phyloP scores from a whole-genome alignment of 92 coral and sea anemone genomes.

The Umimayanthus chanpuru region DNA sequence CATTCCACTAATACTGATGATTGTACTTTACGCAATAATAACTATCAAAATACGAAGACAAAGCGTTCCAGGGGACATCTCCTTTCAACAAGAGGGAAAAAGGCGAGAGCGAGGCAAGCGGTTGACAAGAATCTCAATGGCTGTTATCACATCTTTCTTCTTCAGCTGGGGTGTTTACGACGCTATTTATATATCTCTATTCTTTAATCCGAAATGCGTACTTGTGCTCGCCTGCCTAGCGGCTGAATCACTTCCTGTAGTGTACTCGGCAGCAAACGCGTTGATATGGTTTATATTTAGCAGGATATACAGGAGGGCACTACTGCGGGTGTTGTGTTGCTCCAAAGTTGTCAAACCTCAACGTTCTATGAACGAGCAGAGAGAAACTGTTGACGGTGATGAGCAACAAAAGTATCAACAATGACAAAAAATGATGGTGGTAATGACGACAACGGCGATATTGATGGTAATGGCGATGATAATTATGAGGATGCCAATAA shows the following conservation, averaged over 20 bases:
- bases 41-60: not conserved
- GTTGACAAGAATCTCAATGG: not conserved
- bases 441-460: not conserved
- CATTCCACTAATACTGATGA: not conserved
- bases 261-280: slow-evolving; percentile 14
- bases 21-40: not conserved
- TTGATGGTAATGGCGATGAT: not conserved
- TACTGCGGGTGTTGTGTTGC: not conserved
- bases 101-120: not conserved
- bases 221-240: not conserved
- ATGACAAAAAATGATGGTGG: not conserved
- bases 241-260: slow-evolving; percentile 13
- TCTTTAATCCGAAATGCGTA: not conserved
- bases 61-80: slow-evolving; percentile 4
- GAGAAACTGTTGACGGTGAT: too few species aligned
- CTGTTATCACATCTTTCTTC: not conserved
- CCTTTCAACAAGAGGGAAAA: slow-evolving; percentile 13
- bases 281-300: slow-evolving; percentile 31
- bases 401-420: not conserved
- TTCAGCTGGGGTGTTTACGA: slow-evolving; percentile 25
- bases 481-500: not conserved
- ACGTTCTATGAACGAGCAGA: not conserved
- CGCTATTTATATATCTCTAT: not conserved
- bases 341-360: not conserved
- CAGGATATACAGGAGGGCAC: slow-evolving; percentile 24